Evolutionary conservation across 2,888 invertebrate species (phyloP).

Genomic region (Drosophila austrosaltans): DNA sequence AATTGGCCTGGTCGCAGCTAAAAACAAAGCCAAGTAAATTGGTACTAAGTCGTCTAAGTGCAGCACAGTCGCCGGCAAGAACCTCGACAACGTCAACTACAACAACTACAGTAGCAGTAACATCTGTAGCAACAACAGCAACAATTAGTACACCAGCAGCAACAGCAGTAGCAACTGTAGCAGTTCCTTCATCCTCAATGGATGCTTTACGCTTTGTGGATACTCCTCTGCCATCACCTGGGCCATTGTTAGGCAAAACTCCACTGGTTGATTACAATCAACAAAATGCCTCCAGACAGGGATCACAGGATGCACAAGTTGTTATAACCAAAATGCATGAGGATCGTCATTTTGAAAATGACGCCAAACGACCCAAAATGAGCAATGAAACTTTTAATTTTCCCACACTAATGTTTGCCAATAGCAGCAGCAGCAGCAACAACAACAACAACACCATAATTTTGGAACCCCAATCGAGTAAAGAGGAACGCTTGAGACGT

Average conservation of each 20-base stretch:
- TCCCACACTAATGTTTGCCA: conserved; percentile 44
- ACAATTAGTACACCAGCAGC: conserved; percentile 1
- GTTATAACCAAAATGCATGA: conserved; percentile 83
- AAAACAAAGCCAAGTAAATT: conserved; percentile 86
- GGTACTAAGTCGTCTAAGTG: conserved; percentile 83
- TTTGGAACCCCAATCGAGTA: conserved; percentile 74
- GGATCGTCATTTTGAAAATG: conserved; percentile 64
- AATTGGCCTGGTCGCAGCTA: conserved; percentile 83
- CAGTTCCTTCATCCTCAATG: conserved; percentile 7
- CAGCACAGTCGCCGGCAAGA: conserved; percentile 72
- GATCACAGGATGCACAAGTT: conserved; percentile 75
- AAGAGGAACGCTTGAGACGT: conserved; percentile 79
- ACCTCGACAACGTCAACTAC: conserved; percentile 51
- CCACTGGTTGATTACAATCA: conserved; percentile 88
- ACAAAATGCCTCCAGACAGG: conserved; percentile 68
- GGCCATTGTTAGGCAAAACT: conserved; percentile 92
- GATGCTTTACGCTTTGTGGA: conserved; percentile 84
- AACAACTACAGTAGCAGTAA: conserved; percentile 10
- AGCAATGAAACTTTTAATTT: conserved; percentile 19
- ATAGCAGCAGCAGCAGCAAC: conserved; percentile 7
- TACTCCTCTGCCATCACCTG: conserved; percentile 91
- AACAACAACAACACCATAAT: conserved; percentile 20
- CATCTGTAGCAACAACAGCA: conserved; percentile 16
- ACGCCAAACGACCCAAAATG: conserved; percentile 1
- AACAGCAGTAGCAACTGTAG: conserved; percentile 28